phyloP scores from a whole-genome alignment of 2,888 invertebrate genomes.

The Caenorhabditis becei region DNA sequence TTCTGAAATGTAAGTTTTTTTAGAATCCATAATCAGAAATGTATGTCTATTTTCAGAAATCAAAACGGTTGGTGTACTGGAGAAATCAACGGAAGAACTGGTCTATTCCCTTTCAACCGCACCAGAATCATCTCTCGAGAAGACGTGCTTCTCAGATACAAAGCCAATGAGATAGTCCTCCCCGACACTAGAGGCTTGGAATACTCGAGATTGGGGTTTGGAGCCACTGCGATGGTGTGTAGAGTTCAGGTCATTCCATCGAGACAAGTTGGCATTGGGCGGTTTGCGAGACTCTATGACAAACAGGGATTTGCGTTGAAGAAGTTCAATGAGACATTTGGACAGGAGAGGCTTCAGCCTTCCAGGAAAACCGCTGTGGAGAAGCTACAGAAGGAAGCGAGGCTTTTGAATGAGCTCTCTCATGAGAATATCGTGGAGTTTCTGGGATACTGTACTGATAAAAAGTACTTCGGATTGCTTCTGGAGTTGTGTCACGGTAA shows the following conservation, averaged over 20 bases:
- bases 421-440: slow-evolving; percentile 96
- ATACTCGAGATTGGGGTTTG: too few species aligned
- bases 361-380: neutral
- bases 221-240: too few species aligned
- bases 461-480: slow-evolving; percentile 93
- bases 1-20: too few species aligned
- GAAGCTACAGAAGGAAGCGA: slow-evolving; percentile 87
- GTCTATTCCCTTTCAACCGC: slow-evolving; percentile 26
- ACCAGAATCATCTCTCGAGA: neutral
- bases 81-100: slow-evolving; percentile 23
- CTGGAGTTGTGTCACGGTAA: slow-evolving; percentile 94
- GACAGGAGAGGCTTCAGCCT: neutral
- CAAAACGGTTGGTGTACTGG: slow-evolving; percentile 25
- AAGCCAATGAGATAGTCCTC: too few species aligned
- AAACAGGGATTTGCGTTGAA: slow-evolving; percentile 84
- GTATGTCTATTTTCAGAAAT: too few species aligned
- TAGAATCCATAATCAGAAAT: too few species aligned
- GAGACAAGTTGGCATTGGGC: neutral
- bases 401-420: slow-evolving; percentile 93
- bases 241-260: neutral
- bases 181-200: too few species aligned
- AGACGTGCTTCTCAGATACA: too few species aligned
- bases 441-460: slow-evolving; percentile 92
- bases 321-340: slow-evolving; percentile 83
- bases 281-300: neutral